A percentile compares a stretch with the other conserved stretches of the same genome.
These are phyloP conservation scores for Pangasius djambal DNA, from an alignment of 2,797 vertebrate genomes.

Conservation along the genomic window DNA sequence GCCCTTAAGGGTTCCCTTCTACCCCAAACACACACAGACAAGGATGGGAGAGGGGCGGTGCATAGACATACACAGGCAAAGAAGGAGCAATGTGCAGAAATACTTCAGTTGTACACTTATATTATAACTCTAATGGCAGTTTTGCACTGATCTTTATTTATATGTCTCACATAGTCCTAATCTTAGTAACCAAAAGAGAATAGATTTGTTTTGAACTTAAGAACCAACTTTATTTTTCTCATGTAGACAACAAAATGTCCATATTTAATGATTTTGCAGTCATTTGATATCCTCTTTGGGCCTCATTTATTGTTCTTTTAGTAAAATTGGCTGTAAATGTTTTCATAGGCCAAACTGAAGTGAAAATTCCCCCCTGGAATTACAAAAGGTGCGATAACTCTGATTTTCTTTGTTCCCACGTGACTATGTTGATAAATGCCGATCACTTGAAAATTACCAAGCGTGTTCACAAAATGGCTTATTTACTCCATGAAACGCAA, in stretches of 20 bases:
- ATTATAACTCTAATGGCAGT: neutral
- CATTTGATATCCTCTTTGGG: neutral
- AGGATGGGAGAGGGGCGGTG: neutral
- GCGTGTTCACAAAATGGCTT: neutral
- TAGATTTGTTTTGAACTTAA: neutral
- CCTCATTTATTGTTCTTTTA: neutral
- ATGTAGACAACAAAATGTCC: neutral
- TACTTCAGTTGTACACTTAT: neutral
- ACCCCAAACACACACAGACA: neutral
- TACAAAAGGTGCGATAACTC: neutral
- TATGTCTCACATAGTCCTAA: neutral
- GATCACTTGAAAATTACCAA: neutral
- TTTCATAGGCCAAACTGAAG: neutral
- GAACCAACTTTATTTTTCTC: neutral
- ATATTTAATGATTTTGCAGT: too few species aligned
- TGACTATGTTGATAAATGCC: neutral
- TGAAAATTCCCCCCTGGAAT: neutral
- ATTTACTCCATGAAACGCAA: neutral
- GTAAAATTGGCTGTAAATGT: neutral
- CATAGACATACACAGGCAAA: neutral
- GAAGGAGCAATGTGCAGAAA: neutral
- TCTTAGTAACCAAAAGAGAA: neutral
- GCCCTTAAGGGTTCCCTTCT: constrained; percentile 12
- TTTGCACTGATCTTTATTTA: neutral
- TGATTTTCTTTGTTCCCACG: neutral